A percentile compares a stretch with the other conserved stretches of the same genome.
Evolutionary conservation across 2,888 invertebrate species (phyloP).

Genomic region (Drosophila percnosoma): DNA sequence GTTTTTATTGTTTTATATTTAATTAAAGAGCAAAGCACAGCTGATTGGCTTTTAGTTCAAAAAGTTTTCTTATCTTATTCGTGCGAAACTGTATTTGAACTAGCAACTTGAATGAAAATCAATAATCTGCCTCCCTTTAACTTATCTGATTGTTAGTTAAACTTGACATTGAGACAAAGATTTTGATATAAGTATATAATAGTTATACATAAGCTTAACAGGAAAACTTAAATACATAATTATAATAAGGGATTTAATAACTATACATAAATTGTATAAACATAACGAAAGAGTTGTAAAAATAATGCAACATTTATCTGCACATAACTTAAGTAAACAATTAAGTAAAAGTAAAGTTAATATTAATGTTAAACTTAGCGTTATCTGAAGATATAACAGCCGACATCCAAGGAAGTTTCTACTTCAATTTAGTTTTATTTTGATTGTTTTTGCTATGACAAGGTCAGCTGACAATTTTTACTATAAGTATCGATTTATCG

Average conservation of each 20-base stretch:
- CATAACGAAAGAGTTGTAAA: not conserved
- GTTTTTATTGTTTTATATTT: not conserved
- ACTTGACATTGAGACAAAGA: too few species aligned
- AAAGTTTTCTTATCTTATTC: not conserved
- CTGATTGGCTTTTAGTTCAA: not conserved
- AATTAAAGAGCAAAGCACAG: not conserved
- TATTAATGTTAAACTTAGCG: not conserved
- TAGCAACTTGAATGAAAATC: not conserved
- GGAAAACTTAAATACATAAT: not conserved
- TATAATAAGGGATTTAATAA: not conserved
- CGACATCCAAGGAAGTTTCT: not conserved
- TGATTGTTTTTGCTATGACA: not conserved
- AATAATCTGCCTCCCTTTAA: not conserved
- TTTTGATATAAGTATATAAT: not conserved
- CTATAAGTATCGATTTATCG: not conserved
- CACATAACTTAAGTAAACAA: not conserved
- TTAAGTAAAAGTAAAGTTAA: not conserved
- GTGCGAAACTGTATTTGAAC: not conserved
- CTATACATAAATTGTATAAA: not conserved
- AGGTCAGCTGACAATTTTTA: not conserved
- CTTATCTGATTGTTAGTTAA: not conserved
- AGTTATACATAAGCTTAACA: not conserved
- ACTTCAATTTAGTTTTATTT: not conserved
- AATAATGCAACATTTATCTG: fast-evolving
- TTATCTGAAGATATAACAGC: not conserved